Evolutionary conservation across 2,113 vertebrate genomes (phyloP).

Genomic region (Turdus rufiventris): DNA sequence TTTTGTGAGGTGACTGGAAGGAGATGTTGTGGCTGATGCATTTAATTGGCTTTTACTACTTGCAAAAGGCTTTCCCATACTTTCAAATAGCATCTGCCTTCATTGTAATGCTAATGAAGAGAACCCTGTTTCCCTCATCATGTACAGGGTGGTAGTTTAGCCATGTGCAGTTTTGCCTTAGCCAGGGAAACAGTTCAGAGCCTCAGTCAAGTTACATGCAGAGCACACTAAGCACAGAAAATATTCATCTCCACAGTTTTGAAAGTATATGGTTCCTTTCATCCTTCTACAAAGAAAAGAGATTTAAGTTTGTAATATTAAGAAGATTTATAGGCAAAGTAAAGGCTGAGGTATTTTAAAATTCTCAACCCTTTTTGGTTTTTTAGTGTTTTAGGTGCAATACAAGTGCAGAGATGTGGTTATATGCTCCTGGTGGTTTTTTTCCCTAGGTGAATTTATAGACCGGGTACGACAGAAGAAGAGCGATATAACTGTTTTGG

Average conservation of each 20-base stretch:
- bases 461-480: slow-evolving; percentile 78
- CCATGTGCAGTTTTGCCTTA: background rate
- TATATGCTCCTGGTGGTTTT: background rate
- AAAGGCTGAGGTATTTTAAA: background rate
- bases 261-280: background rate
- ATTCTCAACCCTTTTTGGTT: background rate
- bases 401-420: background rate
- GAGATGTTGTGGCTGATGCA: background rate
- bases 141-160: accelerated
- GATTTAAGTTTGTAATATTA: background rate
- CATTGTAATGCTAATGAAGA: background rate
- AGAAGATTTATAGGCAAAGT: background rate
- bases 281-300: background rate
- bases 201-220: background rate
- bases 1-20: background rate
- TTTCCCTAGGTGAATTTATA: slow-evolving; percentile 85
- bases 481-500: slow-evolving; percentile 82
- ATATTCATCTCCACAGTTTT: background rate
- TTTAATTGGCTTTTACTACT: background rate
- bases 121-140: background rate
- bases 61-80: background rate
- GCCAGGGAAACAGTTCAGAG: background rate
- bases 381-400: background rate
- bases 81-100: background rate
- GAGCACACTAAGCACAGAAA: background rate